Evolutionary conservation across 2,797 vertebrate genomes (phyloP).

Genomic region (Muraenolepis orangiensis): DNA sequence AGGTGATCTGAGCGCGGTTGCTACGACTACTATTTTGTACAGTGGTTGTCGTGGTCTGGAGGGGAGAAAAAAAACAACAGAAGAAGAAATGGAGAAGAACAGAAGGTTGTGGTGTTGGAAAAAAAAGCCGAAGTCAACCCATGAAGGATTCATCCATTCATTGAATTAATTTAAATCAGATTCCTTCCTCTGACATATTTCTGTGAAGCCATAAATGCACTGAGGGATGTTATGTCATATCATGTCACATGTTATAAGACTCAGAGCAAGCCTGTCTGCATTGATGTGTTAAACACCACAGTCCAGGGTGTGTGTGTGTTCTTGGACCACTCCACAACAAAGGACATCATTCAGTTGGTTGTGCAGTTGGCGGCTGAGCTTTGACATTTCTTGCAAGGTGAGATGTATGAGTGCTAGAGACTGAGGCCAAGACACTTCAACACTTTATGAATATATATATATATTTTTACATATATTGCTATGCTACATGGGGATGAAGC

Average conservation of each 20-base stretch:
- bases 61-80: not conserved
- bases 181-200: not conserved
- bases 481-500: not conserved
- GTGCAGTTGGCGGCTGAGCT: not conserved
- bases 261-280: not conserved
- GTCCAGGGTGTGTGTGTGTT: not conserved
- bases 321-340: not conserved
- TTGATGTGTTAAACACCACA: not conserved
- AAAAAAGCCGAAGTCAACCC: not conserved
- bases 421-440: not conserved
- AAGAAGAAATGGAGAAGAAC: not conserved
- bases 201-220: not conserved
- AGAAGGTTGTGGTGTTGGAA: not conserved
- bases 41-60: not conserved
- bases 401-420: not conserved
- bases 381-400: not conserved
- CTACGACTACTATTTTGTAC: not conserved
- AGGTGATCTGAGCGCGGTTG: not conserved
- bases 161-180: not conserved
- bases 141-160: not conserved
- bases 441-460: too few species aligned
- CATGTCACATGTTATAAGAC: not conserved
- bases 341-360: not conserved
- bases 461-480: not conserved
- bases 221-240: not conserved